Evolutionary conservation across 2,113 vertebrate genomes (phyloP).

Genomic region (Mugil cephalus): DNA sequence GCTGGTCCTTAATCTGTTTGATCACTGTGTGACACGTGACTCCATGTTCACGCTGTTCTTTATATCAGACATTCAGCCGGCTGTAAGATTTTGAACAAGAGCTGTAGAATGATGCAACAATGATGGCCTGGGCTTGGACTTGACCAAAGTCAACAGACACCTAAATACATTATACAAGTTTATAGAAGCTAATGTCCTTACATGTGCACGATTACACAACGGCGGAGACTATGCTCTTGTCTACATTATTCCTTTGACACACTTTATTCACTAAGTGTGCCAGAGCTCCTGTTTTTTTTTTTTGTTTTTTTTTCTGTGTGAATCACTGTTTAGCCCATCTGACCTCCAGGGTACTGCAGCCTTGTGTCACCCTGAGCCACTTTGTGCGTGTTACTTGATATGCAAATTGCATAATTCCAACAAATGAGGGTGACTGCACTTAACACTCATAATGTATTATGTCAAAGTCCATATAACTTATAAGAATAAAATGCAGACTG

Average conservation of each 20-base stretch:
- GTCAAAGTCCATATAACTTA: slow-evolving; percentile 40
- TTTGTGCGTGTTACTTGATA: slow-evolving; percentile 21
- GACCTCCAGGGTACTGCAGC: slow-evolving; percentile 37
- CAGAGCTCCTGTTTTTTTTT: slow-evolving; percentile 22
- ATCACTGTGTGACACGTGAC: slow-evolving; percentile 62
- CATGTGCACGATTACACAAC: background rate
- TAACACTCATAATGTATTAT: slow-evolving; percentile 22
- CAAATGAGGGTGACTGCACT: slow-evolving; percentile 10
- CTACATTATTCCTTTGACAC: background rate
- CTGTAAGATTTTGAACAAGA: background rate
- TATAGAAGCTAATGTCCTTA: background rate
- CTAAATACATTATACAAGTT: background rate
- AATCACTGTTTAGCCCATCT: slow-evolving; percentile 20
- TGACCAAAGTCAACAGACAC: background rate
- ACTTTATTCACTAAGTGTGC: background rate
- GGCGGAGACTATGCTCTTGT: background rate
- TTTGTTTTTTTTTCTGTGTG: background rate
- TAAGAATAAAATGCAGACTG: background rate
- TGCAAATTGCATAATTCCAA: slow-evolving; percentile 39
- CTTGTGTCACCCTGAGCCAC: slow-evolving; percentile 37
- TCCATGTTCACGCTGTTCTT: slow-evolving; percentile 35
- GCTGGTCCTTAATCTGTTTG: slow-evolving; percentile 68
- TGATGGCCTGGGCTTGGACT: too few species aligned
- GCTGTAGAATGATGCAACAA: background rate
- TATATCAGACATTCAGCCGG: slow-evolving; percentile 33